Evolutionary conservation across 2,797 vertebrate species (phyloP).

Genomic region (Lophius americanus): DNA sequence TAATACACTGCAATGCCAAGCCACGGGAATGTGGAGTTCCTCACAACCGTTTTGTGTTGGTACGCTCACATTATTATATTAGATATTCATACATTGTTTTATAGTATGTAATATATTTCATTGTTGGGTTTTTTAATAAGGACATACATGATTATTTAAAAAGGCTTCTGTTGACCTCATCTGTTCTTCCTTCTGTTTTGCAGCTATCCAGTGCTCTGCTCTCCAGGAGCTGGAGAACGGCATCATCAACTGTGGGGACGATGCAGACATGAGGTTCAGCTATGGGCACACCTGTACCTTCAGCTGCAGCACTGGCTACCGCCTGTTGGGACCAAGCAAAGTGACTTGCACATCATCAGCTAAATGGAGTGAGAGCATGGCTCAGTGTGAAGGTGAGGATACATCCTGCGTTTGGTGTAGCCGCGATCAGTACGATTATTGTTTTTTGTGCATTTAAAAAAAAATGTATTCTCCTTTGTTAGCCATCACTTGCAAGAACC

Average conservation of each 20-base stretch:
- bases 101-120: background rate
- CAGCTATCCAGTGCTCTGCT: conserved; percentile 70
- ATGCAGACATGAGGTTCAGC: conserved; percentile 56
- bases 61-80: conserved; percentile 33
- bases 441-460: background rate
- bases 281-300: conserved; percentile 80
- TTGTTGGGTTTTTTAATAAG: background rate
- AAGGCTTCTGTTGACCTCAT: conserved; percentile 5
- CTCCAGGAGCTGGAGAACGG: conserved; percentile 55
- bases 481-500: conserved; percentile 65
- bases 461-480: background rate
- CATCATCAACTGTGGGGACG: conserved; percentile 65
- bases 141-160: background rate
- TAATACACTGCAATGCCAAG: conserved; percentile 63
- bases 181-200: conserved; percentile 12
- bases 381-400: conserved; percentile 79
- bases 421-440: background rate
- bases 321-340: conserved; percentile 62
- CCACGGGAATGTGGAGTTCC: conserved; percentile 72
- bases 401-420: background rate
- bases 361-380: conserved; percentile 73
- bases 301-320: conserved; percentile 75
- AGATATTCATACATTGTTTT: background rate
- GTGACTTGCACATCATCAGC: conserved; percentile 77
- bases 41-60: conserved; percentile 66